Conservation (phyloP, 2,888 invertebrate species). For the Tenodera sinensis region DNA sequence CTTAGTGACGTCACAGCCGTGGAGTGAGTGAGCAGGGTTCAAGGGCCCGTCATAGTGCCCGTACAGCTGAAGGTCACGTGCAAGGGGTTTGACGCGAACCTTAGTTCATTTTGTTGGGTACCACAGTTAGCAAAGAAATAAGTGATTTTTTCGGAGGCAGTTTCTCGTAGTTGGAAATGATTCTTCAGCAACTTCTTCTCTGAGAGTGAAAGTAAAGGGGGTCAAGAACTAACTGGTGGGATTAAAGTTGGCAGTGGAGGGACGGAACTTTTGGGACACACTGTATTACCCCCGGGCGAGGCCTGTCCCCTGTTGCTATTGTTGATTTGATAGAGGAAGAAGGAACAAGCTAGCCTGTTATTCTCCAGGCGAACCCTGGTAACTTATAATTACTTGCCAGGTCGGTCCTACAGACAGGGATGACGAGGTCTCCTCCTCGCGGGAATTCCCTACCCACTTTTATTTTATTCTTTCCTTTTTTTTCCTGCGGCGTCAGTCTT, state of each 20-base stretch:
- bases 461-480: not conserved
- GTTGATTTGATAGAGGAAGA: not conserved
- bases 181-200: not conserved
- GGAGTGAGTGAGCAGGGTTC: no score
- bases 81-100: no score
- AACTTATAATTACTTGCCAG: conserved; percentile 17
- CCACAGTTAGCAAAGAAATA: not conserved
- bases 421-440: conserved; percentile 5
- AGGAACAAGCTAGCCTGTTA: not conserved
- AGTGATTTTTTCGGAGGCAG: not conserved
- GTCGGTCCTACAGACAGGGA: conserved; percentile 8
- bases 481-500: not conserved
- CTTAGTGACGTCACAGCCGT: no score
- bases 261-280: not conserved
- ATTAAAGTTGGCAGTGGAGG: not conserved
- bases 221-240: not conserved
- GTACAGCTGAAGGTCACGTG: no score
- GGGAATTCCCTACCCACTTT: not conserved
- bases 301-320: not conserved
- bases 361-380: not conserved
- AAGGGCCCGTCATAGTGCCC: no score
- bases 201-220: not conserved
- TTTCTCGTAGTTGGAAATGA: not conserved
- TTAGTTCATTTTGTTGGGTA: no score
- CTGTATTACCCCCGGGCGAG: not conserved